A percentile compares a stretch with the other conserved stretches of the same genome.
Evolutionary conservation across 2,797 vertebrate genomes (phyloP).

Genomic region (Antennarius maculatus): DNA sequence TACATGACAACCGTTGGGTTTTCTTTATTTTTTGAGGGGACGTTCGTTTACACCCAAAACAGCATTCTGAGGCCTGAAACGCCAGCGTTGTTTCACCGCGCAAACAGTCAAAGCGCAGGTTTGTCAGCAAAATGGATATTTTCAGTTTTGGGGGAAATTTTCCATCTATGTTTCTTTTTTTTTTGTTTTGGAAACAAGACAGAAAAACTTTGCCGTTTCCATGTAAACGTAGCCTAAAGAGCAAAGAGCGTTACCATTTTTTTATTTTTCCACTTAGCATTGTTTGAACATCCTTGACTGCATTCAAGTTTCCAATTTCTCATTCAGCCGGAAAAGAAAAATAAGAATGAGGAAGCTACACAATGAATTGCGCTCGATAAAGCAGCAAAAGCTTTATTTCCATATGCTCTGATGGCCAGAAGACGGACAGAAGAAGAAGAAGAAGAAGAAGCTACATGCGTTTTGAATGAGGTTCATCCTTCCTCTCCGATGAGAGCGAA

Average conservation of each 20-base stretch:
- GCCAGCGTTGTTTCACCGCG: no score
- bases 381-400: constrained; percentile 3
- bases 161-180: no score
- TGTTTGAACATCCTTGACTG: not conserved
- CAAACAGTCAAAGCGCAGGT: no score
- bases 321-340: not conserved
- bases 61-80: no score
- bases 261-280: not conserved
- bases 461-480: constrained; percentile 47
- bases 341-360: not conserved
- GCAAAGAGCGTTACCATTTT: not conserved
- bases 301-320: not conserved
- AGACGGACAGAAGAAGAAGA: constrained; percentile 31
- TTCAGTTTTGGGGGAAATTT: no score
- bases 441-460: constrained; percentile 28
- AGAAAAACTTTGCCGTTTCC: no score
- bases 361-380: not conserved
- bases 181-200: no score
- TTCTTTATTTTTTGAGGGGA: no score
- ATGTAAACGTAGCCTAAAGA: not conserved
- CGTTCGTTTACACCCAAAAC: no score
- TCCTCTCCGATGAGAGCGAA: constrained; percentile 51
- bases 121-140: no score
- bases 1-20: no score
- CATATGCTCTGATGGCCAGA: constrained; percentile 11